Percentiles rank a stretch among this genome's conserved stretches.
Conservation (phyloP, 2,113 vertebrate species). For the Sceloporus undulatus region DNA sequence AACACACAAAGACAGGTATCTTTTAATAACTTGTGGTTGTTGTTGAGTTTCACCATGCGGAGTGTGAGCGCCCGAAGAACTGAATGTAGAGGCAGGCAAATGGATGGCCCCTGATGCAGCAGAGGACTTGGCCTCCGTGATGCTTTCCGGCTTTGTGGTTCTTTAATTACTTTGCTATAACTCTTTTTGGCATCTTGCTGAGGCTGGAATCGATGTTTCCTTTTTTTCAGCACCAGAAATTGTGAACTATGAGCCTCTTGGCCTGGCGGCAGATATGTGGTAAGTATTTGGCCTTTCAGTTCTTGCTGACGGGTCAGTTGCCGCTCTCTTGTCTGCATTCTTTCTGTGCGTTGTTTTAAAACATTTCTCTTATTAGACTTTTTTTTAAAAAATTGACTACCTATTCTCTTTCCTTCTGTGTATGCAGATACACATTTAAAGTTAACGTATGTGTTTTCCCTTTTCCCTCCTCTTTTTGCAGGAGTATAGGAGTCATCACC, state of each 20-base stretch:
- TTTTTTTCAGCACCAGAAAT: constrained; percentile 95
- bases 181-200: constrained; percentile 28
- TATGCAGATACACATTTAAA: neutral
- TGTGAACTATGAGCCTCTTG: constrained; percentile 95
- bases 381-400: neutral
- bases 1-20: too few relatives aligned
- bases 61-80: too few relatives aligned
- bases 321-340: neutral
- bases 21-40: too few relatives aligned
- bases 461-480: constrained; percentile 75
- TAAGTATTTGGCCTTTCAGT: constrained; percentile 71
- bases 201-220: constrained; percentile 53
- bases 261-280: constrained; percentile 97
- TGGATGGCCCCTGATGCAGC: too few relatives aligned
- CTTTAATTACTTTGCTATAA: neutral
- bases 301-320: too few relatives aligned
- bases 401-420: neutral
- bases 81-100: too few relatives aligned
- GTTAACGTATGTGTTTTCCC: neutral
- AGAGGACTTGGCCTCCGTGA: too few relatives aligned
- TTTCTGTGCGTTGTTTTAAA: too few relatives aligned
- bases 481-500: constrained; percentile 99
- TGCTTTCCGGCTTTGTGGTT: neutral
- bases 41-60: too few relatives aligned
- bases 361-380: too few relatives aligned